Evolutionary conservation across 1,140 invertebrate species (phyloP), one percentile per base, ranked within the genome.

Genomic region (Leguminivora glycinivorella): DNA sequence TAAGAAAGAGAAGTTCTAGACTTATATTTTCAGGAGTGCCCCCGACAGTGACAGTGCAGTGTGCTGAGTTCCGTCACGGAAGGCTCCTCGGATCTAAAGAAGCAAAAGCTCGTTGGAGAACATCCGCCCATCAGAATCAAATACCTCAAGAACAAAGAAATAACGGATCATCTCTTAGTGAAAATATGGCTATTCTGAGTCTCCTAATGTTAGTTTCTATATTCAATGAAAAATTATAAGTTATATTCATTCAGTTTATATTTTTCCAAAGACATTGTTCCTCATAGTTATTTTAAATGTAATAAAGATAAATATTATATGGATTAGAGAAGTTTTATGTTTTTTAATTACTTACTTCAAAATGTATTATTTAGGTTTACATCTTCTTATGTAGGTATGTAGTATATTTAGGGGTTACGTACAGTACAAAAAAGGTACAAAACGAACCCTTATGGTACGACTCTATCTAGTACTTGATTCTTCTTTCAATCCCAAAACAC

Each of bases 21-120:
- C 72, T 84, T 3, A 70, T 83, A 0, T 90, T 85, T 68, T 56
- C 79, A 0, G 88, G 88, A 19, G 70, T 85, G n/a, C 87, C 86
- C 5, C 85, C 85, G 2, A 80, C 73, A 26, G 81, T 91, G 22
- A 85, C 83, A 9, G 79, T 91, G 31, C 89, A 91, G 68, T 91
- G 89, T 70, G 88, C 86, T 0, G 89, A 91, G 69, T 84, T 85
- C 34, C 77, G 77, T 56, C 79, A 81, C 40, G 89, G 85, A 17
- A 87, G 81, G 67, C 67, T 88, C 17, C 81, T 76, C 9, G 87
- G 87, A 5, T 90, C 89, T 4, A 87, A 83, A 38, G 80, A 85
- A 63, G 73, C 71, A 40, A 83, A 82, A 47, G 87, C 87, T 3
- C 67, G 70, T 0, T 91, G 87, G 88, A 85, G 79, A 68, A 80